phyloP scores from a whole-genome alignment of 2,888 invertebrate species.

The Romanomermis culicivorax region DNA sequence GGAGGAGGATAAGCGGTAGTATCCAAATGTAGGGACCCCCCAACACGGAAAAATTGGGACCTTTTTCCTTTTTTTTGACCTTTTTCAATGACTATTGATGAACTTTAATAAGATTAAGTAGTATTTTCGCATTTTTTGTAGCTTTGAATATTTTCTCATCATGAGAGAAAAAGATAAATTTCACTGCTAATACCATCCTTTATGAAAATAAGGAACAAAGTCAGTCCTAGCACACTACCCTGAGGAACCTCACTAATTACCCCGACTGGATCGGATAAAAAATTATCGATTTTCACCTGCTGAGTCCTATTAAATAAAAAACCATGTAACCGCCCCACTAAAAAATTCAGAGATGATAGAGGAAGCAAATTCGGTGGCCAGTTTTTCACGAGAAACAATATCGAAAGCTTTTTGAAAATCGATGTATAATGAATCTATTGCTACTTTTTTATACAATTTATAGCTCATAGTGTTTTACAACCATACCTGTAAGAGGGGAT shows the following conservation, averaged over 20 bases:
- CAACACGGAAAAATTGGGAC: too few species aligned
- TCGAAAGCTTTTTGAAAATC: background rate
- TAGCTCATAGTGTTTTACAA: too few species aligned
- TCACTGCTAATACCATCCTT: background rate
- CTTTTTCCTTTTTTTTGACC: too few species aligned
- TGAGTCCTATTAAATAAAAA: background rate
- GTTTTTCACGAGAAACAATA: background rate
- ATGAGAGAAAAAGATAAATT: background rate
- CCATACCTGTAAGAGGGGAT: too few species aligned
- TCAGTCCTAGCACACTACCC: slow-evolving; percentile 1
- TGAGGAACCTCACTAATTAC: slow-evolving; percentile 1
- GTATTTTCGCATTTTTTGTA: background rate
- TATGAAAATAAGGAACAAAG: slow-evolving; percentile 1
- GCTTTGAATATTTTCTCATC: background rate
- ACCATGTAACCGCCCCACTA: background rate
- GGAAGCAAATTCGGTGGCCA: background rate
- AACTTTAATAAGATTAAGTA: too few species aligned
- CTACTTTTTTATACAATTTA: background rate
- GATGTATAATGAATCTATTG: background rate
- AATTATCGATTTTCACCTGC: background rate
- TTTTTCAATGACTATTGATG: too few species aligned
- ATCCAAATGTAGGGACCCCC: too few species aligned
- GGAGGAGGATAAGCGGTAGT: too few species aligned
- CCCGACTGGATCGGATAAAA: background rate
- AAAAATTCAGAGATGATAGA: background rate